Conservation (phyloP, 35 echinoderm and acorn worm genomes). For the Apostichopus parvimensis region DNA sequence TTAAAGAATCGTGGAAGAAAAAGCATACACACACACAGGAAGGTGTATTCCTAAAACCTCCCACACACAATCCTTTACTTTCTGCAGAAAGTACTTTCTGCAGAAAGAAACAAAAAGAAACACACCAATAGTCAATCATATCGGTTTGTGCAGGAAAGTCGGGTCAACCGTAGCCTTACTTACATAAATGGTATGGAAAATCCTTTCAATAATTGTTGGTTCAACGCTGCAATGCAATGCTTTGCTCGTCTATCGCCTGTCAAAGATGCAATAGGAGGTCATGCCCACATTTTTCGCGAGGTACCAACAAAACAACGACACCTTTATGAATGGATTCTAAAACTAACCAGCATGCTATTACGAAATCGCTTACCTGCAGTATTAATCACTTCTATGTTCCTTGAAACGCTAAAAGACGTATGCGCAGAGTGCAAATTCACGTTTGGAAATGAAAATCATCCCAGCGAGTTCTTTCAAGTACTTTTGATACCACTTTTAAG, state of each 20-base stretch:
- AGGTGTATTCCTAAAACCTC: background rate
- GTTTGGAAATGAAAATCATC: too few relatives aligned
- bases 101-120: too few relatives aligned
- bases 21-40: background rate
- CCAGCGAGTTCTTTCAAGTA: too few relatives aligned
- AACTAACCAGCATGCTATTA: background rate
- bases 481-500: too few relatives aligned
- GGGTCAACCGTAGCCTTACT: background rate
- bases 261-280: background rate
- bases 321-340: background rate
- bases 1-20: too few relatives aligned
- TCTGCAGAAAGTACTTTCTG: background rate
- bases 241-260: background rate
- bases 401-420: too few relatives aligned
- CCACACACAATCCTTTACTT: background rate
- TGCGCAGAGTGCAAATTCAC: too few relatives aligned
- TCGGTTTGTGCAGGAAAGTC: too few relatives aligned
- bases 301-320: background rate
- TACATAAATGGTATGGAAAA: slow-evolving; percentile 13
- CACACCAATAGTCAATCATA: too few relatives aligned
- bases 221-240: slow-evolving; percentile 28
- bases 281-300: background rate
- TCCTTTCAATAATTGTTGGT: slow-evolving; percentile 47
- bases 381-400: too few relatives aligned
- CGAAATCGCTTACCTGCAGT: background rate